Evolutionary conservation across 2,113 vertebrate genomes (phyloP).

Genomic region (Felis catus): DNA sequence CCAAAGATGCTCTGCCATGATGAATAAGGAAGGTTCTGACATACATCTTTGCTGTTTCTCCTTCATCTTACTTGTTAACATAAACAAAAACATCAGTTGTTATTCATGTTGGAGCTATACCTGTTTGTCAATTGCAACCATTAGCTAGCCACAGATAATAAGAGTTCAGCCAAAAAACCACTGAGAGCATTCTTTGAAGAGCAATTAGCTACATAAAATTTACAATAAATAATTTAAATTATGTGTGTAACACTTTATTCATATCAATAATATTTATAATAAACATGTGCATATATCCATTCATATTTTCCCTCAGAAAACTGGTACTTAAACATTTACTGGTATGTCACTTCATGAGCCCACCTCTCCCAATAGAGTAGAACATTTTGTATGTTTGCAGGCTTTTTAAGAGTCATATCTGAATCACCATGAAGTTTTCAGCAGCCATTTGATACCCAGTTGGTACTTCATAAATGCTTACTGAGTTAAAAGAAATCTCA

Average conservation of each 20-base stretch:
- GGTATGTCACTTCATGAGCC: no score
- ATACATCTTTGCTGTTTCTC: not conserved
- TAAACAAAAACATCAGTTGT: not conserved
- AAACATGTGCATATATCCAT: not conserved
- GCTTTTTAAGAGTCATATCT: not conserved
- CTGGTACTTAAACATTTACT: not conserved
- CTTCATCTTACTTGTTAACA: not conserved
- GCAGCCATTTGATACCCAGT: not conserved
- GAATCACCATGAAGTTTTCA: not conserved
- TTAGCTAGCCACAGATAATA: not conserved
- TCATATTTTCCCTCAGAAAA: not conserved
- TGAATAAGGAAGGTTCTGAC: not conserved
- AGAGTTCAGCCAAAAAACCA: not conserved
- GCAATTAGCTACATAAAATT: not conserved
- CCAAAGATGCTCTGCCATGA: not conserved
- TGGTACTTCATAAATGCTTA: not conserved
- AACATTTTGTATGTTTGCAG: not conserved
- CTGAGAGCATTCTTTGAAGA: not conserved
- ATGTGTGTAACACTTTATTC: not conserved
- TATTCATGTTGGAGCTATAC: not conserved
- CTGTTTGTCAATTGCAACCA: not conserved
- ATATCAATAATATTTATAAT: not conserved
- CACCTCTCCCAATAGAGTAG: not conserved
- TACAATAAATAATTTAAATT: not conserved
- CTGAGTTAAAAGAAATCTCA: not conserved